Conservation (phyloP, 1,140 invertebrate genomes). For the Wiebesia pumilae region DNA sequence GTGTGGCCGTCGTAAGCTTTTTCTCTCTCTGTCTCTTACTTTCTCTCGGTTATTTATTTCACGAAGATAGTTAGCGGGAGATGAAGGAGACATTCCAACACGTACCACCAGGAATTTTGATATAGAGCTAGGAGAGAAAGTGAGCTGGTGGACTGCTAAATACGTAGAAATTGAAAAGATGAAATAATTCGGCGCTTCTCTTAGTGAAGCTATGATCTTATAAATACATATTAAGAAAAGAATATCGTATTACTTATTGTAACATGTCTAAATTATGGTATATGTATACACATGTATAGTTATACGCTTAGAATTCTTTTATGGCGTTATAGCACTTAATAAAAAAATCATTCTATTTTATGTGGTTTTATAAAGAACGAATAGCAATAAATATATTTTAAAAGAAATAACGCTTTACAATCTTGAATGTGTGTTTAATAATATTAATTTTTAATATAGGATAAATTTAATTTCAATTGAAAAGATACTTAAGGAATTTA, state of each 20-base stretch:
- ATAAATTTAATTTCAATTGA: too few species aligned
- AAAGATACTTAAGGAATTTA: too few species aligned
- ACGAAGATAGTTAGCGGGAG: not conserved
- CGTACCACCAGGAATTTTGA: conserved; percentile 67
- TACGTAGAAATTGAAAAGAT: not conserved
- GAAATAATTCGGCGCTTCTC: not conserved
- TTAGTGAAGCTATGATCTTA: not conserved
- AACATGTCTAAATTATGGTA: not conserved
- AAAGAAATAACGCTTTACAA: too few species aligned
- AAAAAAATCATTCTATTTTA: not conserved
- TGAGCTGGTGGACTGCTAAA: not conserved
- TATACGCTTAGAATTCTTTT: too few species aligned
- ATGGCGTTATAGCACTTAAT: too few species aligned
- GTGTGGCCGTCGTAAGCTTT: conserved; percentile 18
- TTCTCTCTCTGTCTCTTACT: not conserved
- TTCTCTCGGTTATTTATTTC: conserved; percentile 7
- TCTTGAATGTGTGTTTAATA: too few species aligned
- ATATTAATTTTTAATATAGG: too few species aligned
- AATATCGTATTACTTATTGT: not conserved
- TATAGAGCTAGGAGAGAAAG: conserved; percentile 52
- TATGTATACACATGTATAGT: too few species aligned
- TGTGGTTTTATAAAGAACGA: not conserved
- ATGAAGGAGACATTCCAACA: conserved; percentile 61
- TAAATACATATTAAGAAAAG: not conserved
- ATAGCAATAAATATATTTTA: not conserved